These are phyloP conservation scores for Zootoca vivipara DNA, from an alignment of 2,113 vertebrate species.

Conservation along the genomic window DNA sequence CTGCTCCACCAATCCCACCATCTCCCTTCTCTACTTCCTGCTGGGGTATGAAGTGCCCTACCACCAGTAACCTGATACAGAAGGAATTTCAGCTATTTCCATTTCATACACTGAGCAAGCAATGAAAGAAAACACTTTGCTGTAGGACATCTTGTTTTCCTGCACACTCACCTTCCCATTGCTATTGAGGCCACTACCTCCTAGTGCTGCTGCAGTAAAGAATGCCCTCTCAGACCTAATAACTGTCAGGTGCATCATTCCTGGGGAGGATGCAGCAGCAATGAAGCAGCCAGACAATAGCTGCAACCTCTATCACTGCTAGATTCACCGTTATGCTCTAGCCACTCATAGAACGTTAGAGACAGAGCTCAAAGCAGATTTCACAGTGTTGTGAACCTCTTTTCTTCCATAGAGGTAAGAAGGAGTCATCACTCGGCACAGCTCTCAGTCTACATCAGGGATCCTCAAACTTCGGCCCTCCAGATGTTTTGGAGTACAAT, in stretches of 20 bases:
- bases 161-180: background rate
- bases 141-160: background rate
- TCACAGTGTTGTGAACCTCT: background rate
- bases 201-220: background rate
- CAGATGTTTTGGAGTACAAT: no score
- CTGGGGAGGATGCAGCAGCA: background rate
- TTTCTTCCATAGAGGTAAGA: background rate
- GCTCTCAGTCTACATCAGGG: background rate
- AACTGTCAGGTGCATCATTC: background rate
- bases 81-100: no score
- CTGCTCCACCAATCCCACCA: background rate
- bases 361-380: background rate
- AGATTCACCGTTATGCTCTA: background rate
- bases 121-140: background rate
- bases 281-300: background rate
- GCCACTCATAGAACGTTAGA: background rate
- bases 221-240: background rate
- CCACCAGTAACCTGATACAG: background rate
- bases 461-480: no score
- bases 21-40: background rate
- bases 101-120: background rate
- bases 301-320: background rate
- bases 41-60: background rate
- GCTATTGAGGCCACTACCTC: background rate
- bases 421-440: background rate